Evolutionary conservation across 2,888 invertebrate genomes (phyloP).

Genomic region (Ctenicera cuprea): DNA sequence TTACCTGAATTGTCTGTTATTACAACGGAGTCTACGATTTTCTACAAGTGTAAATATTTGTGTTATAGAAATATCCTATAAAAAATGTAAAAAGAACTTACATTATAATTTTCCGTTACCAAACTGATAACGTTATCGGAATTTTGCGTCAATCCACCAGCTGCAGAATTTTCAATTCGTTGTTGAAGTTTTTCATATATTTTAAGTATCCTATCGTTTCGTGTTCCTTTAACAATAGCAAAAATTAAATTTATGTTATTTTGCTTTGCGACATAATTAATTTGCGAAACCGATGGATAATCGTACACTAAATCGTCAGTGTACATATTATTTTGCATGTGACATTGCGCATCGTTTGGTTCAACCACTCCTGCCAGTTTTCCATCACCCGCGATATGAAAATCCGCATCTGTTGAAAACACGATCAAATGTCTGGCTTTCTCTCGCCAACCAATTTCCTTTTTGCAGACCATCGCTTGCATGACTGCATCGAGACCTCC

Average conservation of each 20-base stretch:
- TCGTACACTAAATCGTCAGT: constrained; percentile 78
- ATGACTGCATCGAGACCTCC: constrained; percentile 93
- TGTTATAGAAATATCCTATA: background rate
- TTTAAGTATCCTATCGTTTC: constrained; percentile 61
- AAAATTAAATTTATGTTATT: constrained; percentile 87
- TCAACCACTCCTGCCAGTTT: constrained; percentile 80
- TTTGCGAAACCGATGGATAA: constrained; percentile 86
- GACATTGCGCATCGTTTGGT: constrained; percentile 84
- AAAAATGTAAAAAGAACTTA: constrained; percentile 69
- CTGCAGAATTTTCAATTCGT: constrained; percentile 81
- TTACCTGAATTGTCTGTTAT: constrained; percentile 70
- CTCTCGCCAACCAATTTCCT: constrained; percentile 86
- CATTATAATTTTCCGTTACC: constrained; percentile 82
- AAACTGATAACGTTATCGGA: constrained; percentile 82
- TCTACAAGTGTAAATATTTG: constrained; percentile 65
- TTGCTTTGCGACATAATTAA: constrained; percentile 78
- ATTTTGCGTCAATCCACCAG: constrained; percentile 78
- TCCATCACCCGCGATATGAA: constrained; percentile 88
- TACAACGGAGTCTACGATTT: constrained; percentile 72
- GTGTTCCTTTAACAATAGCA: constrained; percentile 75
- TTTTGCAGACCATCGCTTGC: constrained; percentile 85
- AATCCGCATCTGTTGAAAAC: constrained; percentile 85
- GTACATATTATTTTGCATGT: constrained; percentile 77
- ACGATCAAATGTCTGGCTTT: constrained; percentile 83
- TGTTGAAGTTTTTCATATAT: constrained; percentile 75